A percentile compares a stretch with the other conserved stretches of the same genome.
Evolutionary conservation across 2,888 invertebrate species (phyloP).

Genomic region (Caradrina kadenii): DNA sequence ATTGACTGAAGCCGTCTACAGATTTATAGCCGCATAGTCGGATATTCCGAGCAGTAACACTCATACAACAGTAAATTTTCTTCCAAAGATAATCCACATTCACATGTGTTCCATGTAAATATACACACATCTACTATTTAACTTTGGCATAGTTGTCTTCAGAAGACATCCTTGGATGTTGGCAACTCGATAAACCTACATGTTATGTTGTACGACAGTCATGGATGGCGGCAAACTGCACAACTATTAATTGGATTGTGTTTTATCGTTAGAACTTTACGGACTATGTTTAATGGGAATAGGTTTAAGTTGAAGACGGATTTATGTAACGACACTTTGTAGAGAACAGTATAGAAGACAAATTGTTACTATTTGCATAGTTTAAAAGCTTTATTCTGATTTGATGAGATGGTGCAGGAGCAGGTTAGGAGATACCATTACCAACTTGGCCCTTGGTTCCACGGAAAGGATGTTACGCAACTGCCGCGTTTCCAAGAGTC

Average conservation of each 20-base stretch:
- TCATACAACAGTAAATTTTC: slow-evolving; percentile 26
- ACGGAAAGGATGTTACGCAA: slow-evolving; percentile 38
- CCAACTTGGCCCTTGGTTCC: slow-evolving; percentile 27
- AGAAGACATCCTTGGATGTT: slow-evolving; percentile 6
- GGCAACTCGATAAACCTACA: slow-evolving; percentile 18
- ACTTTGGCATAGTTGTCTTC: slow-evolving; percentile 20
- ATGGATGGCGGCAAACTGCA: slow-evolving; percentile 39
- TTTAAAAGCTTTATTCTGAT: slow-evolving; percentile 11
- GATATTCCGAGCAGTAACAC: slow-evolving; percentile 37
- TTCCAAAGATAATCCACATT: slow-evolving; percentile 18
- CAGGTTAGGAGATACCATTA: slow-evolving; percentile 17
- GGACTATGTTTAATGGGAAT: slow-evolving; percentile 35
- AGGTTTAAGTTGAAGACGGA: slow-evolving; percentile 39
- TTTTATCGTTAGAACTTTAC: slow-evolving; percentile 55
- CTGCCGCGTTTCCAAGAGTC: slow-evolving; percentile 32
- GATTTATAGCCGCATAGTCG: slow-evolving; percentile 25
- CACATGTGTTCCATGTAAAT: slow-evolving; percentile 30
- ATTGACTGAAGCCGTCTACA: slow-evolving; percentile 28
- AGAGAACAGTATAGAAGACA: slow-evolving; percentile 11
- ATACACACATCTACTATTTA: slow-evolving; percentile 32
- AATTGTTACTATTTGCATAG: slow-evolving; percentile 18
- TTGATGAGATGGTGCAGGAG: background rate
- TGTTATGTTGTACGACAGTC: slow-evolving; percentile 24
- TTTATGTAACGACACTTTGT: slow-evolving; percentile 35
- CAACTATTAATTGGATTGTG: slow-evolving; percentile 61